phyloP scores from a whole-genome alignment of 1,140 invertebrate genomes.

The Sitophilus oryzae region DNA sequence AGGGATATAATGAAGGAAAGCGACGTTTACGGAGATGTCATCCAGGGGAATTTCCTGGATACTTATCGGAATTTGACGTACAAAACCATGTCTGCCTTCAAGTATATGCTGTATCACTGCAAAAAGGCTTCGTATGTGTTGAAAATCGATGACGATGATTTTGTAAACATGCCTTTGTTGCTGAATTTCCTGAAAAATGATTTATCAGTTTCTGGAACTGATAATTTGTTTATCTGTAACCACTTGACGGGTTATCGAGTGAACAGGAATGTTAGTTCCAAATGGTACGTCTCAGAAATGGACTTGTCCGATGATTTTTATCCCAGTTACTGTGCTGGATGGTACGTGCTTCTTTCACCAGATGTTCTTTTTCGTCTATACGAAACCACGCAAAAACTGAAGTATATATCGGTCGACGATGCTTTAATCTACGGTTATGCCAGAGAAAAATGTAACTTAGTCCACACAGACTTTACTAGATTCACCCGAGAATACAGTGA shows the following conservation, averaged over 20 bases:
- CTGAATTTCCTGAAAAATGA: conserved; percentile 54
- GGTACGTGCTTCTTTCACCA: conserved; percentile 64
- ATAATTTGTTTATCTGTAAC: conserved; percentile 54
- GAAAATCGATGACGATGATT: conserved; percentile 74
- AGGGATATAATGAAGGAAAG: background rate
- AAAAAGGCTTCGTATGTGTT: conserved; percentile 61
- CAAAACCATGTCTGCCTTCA: conserved; percentile 76
- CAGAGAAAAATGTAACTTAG: conserved; percentile 53
- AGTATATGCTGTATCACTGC: conserved; percentile 69
- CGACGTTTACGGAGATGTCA: conserved; percentile 42
- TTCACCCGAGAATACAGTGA: background rate
- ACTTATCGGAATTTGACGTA: conserved; percentile 80
- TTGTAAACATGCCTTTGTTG: conserved; percentile 63
- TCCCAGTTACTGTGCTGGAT: conserved; percentile 62
- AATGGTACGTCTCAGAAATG: conserved; percentile 67
- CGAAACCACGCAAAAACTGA: conserved; percentile 15
- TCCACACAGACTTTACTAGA: background rate
- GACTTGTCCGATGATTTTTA: conserved; percentile 62
- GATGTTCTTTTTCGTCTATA: conserved; percentile 57
- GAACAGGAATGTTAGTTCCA: conserved; percentile 61
- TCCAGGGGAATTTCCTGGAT: conserved; percentile 73
- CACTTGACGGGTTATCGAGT: conserved; percentile 45
- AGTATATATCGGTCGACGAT: conserved; percentile 79
- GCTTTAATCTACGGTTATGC: conserved; percentile 71
- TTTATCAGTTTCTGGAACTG: conserved; percentile 45